phyloP scores from a whole-genome alignment of 1,140 invertebrate species.

The Holcopasites calliopsidis region DNA sequence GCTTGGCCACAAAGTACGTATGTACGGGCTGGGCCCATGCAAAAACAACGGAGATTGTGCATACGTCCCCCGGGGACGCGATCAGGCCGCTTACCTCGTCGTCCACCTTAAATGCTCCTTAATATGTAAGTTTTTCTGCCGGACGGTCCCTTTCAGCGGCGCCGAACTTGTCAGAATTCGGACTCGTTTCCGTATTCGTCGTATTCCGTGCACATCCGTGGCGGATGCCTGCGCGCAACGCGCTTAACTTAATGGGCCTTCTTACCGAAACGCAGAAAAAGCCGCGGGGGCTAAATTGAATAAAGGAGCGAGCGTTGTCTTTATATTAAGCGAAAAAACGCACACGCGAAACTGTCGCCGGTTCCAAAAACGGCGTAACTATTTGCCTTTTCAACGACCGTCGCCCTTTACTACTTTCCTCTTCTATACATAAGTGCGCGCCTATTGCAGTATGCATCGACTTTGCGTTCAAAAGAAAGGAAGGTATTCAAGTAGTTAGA shows the following conservation, averaged over 20 bases:
- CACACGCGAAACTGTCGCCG: neutral
- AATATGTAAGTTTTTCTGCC: conserved; percentile 64
- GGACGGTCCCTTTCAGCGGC: conserved; percentile 42
- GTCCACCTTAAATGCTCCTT: conserved; percentile 61
- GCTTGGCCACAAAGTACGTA: conserved; percentile 41
- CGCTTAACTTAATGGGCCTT: conserved; percentile 54
- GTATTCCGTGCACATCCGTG: conserved; percentile 49
- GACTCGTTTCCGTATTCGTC: conserved; percentile 61
- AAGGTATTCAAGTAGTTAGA: neutral
- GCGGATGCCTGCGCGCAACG: conserved; percentile 50
- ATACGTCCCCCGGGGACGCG: conserved; percentile 55
- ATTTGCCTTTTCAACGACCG: neutral
- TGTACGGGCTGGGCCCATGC: conserved; percentile 21
- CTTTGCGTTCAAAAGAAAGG: neutral
- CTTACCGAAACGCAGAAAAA: conserved; percentile 41
- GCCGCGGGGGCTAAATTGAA: conserved; percentile 25
- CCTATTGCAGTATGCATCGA: neutral
- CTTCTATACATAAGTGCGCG: neutral
- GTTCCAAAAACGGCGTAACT: conserved; percentile 1
- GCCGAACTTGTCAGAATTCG: conserved; percentile 60
- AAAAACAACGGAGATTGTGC: conserved; percentile 65
- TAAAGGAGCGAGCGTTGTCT: conserved; percentile 33
- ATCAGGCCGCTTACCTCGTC: conserved; percentile 49
- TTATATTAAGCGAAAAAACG: conserved; percentile 15
- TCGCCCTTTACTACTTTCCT: neutral